Evolutionary conservation across 2,113 vertebrate genomes (phyloP), one percentile per base, ranked within the genome.

Genomic region (Leuciscus idus): DNA sequence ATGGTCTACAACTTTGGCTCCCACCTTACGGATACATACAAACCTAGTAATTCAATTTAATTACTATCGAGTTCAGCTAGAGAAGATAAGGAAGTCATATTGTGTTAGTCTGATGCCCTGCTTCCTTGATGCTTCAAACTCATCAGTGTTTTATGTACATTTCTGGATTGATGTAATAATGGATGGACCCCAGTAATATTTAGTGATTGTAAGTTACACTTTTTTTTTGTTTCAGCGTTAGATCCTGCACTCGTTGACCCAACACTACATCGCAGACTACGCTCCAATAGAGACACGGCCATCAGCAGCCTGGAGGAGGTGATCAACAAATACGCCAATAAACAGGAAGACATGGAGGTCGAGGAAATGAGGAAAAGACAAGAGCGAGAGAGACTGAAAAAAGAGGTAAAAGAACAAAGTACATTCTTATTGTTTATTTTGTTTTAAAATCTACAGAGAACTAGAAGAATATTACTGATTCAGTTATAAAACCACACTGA

Each of bases 1-100:
- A 93, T 98, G 89, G 94, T 97, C 55, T 98, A 96, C 89, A 98
- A 98, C 93, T 99, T 98, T 0, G 97, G 97, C 2, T 97, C 95
- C 0, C 95, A 96, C 55, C 96, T 98, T 23, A 98, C 97, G 0
- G 97, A 98, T 57, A 0, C 80, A 50, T 99, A 97, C 64, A 95
- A 92, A 52, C 92, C 94, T 26, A 90, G 97, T 98, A 91, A 89
- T 43, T 77, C 11, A 39, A 23, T 36, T 86, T 68, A 28, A n/a
- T 70, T 52, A 8, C 46, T 48, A 28, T 70, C 26, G 0, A n/a
- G 4, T 52, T 80, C 11, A 48, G 79, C 13, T 36, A n/a, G 50
- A 75, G 43, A 46, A 21, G 4, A 33, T 23, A n/a, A 43, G 11
- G 9, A 39, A 39, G 19, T n/a, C 15, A 12, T 33, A 28, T 36